Base-by-base conservation (phyloP, 2,113 vertebrate species). In the Perca fluviatilis region DNA sequence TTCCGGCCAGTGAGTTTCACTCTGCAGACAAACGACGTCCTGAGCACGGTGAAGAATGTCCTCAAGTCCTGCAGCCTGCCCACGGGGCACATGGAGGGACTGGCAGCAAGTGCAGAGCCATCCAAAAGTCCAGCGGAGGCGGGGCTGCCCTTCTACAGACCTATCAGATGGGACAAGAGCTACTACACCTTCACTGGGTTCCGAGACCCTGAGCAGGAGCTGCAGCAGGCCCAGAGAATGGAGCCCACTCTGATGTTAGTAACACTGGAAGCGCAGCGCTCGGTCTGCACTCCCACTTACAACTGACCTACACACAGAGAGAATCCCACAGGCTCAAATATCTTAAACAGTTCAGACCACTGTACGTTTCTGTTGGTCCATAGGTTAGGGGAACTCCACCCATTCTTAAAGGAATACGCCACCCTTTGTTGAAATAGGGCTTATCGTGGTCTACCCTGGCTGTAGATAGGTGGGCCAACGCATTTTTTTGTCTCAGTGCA, bases 181-280 rank as follows among this genome's bases (percentile, higher is more conserved):
- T 99, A 97, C 0, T 99, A 99, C 68, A 89, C 94, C 9, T 99
- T 99, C 86, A 99, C 98, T 82, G 98, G 98, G 69, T 97, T 96
- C 94, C 97, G 92, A 85, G 97, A 99, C 93, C 98, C 97, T 12
- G 97, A 98, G 25, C 95, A 97, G 90, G 97, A 98, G 78, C 91
- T 98, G 13, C 94, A 97, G 79, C 96, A 97, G 91, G 96, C 96
- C 86, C 96, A 89, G 6, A 96, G 91, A 90, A 82, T 96, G 66
- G 96, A 98, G 92, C 96, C 95, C 6, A 96, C 94, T 11, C 95
- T 99, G 40, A 95, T 93, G 98, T 99, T 93, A 54, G 79, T 50
- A 47, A 21, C 53, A 47, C 2, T 30, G 5, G 21, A 27, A 27
- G 1, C 25, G 15, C 25, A 51, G 14, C 40, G 10, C 40, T 43